Percentiles rank a stretch among this genome's conserved stretches.
Conservation (phyloP, 2,888 invertebrate species). For the Arge pagana region DNA sequence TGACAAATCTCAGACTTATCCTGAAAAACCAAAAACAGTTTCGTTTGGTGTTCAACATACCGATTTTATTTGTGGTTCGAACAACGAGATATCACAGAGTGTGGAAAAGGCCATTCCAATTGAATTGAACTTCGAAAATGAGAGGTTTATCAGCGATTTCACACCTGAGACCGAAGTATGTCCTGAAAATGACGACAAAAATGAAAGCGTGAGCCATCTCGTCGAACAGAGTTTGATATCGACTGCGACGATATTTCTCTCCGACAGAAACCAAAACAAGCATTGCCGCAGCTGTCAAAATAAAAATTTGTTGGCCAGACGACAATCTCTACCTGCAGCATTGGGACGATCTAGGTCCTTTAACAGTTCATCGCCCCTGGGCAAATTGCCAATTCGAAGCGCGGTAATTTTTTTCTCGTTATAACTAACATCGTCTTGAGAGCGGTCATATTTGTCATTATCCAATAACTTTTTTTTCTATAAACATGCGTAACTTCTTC, state of each 20-base stretch:
- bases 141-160: no score
- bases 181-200: conserved; percentile 1
- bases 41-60: conserved; percentile 1
- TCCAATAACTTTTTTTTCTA: not conserved
- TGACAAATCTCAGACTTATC: not conserved
- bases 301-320: conserved; percentile 34
- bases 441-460: not conserved
- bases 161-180: not conserved
- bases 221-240: conserved; percentile 9
- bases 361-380: conserved; percentile 32
- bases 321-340: conserved; percentile 45
- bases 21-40: conserved; percentile 9
- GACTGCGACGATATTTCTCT: conserved; percentile 32
- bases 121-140: no score
- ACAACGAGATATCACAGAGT: not conserved
- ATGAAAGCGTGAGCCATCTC: conserved; percentile 6
- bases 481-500: not conserved
- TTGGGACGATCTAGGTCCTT: conserved; percentile 35
- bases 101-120: not conserved
- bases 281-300: conserved; percentile 37
- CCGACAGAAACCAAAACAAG: conserved; percentile 27
- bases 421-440: not conserved
- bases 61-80: not conserved
- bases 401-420: conserved; percentile 42
- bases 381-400: conserved; percentile 41